Conservation (phyloP, 1,140 invertebrate genomes). For the Panagrolaimus sp. region DNA sequence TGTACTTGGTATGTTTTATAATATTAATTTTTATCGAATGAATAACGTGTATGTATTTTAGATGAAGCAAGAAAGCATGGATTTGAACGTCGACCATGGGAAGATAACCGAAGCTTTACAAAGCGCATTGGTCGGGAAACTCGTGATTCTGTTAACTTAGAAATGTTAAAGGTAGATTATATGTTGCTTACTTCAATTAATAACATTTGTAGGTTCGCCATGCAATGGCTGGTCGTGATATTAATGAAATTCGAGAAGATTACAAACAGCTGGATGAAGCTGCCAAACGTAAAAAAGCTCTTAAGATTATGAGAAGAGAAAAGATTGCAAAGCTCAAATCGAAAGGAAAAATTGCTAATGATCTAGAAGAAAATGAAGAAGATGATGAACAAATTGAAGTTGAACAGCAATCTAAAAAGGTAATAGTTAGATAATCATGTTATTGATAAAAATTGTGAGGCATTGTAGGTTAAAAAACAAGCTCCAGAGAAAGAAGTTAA, state of each 20-base stretch:
- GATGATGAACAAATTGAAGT: constrained; percentile 11
- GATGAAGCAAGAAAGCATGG: background rate
- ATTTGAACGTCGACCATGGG: background rate
- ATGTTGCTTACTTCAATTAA: background rate
- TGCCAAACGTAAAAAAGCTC: constrained; percentile 9
- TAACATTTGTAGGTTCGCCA: constrained; percentile 26
- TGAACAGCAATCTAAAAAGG: too few species aligned
- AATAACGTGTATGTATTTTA: background rate
- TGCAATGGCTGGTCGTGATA: constrained; percentile 24
- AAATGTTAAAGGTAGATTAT: background rate
- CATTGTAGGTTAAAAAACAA: too few species aligned
- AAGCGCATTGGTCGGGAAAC: constrained; percentile 5
- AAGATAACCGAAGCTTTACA: background rate
- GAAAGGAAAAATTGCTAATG: constrained; percentile 2
- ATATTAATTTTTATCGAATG: background rate
- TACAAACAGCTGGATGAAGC: constrained; percentile 28
- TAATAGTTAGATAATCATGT: too few species aligned
- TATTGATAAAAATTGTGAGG: too few species aligned
- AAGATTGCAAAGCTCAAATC: constrained; percentile 11
- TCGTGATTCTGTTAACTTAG: background rate
- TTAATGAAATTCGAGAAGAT: constrained; percentile 31
- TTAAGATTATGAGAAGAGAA: constrained; percentile 17
- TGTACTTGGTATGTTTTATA: background rate
- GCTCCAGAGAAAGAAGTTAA: constrained; percentile 11
- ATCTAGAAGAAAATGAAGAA: constrained; percentile 12